A percentile compares a stretch with the other conserved stretches of the same genome.
phyloP scores from a whole-genome alignment of 2,113 vertebrate species.

The Pipa parva region DNA sequence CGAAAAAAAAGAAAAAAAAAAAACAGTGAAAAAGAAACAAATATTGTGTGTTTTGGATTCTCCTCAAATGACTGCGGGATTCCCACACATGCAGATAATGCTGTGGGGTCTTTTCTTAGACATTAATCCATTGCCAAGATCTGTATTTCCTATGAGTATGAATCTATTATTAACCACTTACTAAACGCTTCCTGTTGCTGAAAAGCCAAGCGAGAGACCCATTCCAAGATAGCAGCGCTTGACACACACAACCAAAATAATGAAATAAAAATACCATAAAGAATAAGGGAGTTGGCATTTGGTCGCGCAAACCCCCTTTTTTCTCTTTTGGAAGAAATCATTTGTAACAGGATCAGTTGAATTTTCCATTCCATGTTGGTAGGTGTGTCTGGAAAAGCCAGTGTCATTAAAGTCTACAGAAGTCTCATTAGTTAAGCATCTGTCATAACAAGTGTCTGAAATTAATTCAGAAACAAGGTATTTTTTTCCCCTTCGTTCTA shows the following conservation, averaged over 20 bases:
- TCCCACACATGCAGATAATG: constrained; percentile 57
- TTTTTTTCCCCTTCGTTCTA: background rate
- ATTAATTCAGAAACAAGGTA: background rate
- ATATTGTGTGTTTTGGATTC: constrained; percentile 51
- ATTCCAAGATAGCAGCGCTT: constrained; percentile 49
- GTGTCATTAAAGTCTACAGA: constrained; percentile 35
- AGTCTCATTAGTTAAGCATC: constrained; percentile 36
- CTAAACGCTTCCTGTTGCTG: constrained; percentile 53
- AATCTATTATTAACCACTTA: constrained; percentile 61
- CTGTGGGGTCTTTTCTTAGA: constrained; percentile 47
- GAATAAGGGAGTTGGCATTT: constrained; percentile 40
- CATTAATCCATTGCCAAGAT: constrained; percentile 47
- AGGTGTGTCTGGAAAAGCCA: constrained; percentile 48
- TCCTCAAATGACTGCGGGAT: constrained; percentile 55
- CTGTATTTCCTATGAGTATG: constrained; percentile 54
- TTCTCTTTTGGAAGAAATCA: constrained; percentile 35
- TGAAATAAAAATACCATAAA: constrained; percentile 29
- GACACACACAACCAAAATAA: background rate
- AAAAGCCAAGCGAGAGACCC: constrained; percentile 57
- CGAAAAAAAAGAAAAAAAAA: too few relatives aligned
- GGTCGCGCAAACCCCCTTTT: background rate
- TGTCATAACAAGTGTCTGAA: constrained; percentile 42
- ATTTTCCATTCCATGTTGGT: constrained; percentile 35
- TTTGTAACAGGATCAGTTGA: constrained; percentile 41
- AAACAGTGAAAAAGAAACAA: too few relatives aligned